Conservation (phyloP, 2,113 vertebrate species). For the Globicephala melas region DNA sequence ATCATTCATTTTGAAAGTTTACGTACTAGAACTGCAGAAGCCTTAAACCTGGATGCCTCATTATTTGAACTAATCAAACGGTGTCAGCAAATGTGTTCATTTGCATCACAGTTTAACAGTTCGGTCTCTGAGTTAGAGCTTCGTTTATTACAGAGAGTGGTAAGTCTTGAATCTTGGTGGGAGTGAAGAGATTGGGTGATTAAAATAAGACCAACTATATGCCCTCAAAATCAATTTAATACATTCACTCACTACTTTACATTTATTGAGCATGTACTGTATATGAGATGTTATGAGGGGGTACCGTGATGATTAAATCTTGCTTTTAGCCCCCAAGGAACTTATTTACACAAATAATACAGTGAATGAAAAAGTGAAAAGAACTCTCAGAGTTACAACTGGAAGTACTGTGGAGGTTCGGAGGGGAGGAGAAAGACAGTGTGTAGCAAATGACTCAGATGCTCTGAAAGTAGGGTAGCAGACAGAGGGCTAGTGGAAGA, state of each 20-base stretch:
- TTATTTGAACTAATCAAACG: conserved; percentile 97
- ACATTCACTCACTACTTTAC: background rate
- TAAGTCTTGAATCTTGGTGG: conserved; percentile 76
- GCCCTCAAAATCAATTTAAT: background rate
- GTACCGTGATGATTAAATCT: background rate
- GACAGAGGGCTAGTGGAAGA: background rate
- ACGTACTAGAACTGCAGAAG: conserved; percentile 94
- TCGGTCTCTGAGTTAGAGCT: conserved; percentile 95
- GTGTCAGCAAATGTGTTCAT: conserved; percentile 96
- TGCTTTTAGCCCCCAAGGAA: background rate
- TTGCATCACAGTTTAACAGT: conserved; percentile 95
- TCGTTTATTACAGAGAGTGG: conserved; percentile 94
- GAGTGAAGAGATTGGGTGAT: background rate
- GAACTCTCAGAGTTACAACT: background rate
- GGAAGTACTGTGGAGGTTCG: background rate
- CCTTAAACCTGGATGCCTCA: conserved; percentile 91
- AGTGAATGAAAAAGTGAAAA: conserved; percentile 6
- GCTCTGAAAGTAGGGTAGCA: background rate
- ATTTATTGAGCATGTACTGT: background rate
- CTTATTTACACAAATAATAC: background rate
- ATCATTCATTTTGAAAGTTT: conserved; percentile 97
- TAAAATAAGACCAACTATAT: background rate
- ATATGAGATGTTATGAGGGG: background rate
- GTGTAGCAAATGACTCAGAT: background rate
- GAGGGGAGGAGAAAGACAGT: background rate